Evolutionary conservation across 2,113 vertebrate species (phyloP), one percentile per base, ranked within the genome.

Genomic region (Leucoraja erinaceus): DNA sequence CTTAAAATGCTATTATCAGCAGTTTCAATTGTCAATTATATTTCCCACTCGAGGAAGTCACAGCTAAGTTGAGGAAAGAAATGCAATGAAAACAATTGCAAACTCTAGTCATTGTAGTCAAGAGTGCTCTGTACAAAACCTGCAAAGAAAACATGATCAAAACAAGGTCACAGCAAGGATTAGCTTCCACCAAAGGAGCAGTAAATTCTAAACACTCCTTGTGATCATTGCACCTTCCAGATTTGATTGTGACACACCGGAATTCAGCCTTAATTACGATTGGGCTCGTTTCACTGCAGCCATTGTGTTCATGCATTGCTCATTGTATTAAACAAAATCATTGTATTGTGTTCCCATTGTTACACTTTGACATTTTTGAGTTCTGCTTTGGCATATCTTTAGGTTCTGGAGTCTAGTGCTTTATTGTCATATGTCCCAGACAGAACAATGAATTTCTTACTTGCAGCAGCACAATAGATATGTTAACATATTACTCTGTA

Each of bases 141-240:
- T 28, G 28, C 25, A 88, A 63, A 31, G 59, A 54, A 86, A 56
- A 56, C 79, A 88, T 63, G 56, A 31, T 88, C 28, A 88, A 88
- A 88, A 8, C 59, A 63, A 88, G 83, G 59, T 31, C 83, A 88
- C 18, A 63, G 11, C 11, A 86, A 63, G 56, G 56, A 63, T 28
- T 28, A 0, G 54, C 20, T 59, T 72, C n/a, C 63, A 63, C 5
- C 28, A 61, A 11, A 56, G 25, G 16, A 31, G 59, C 63, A 66
- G 12, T 88, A 88, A 88, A 63, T 31, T 31, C 25, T 63, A n/a
- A 63, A 88, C 28, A 63, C n/a, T 63, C 25, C 59, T 88, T 88
- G 83, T 88, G 83, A 88, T 63, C 83, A 63, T 88, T 88, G 56
- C n/a, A 63, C 59, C 59, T 63, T 88, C n/a, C 83, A 86, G 56